A percentile compares a stretch with the other conserved stretches of the same genome.
Conservation (phyloP, 2,888 invertebrate species). For the Clitarchus hookeri region DNA sequence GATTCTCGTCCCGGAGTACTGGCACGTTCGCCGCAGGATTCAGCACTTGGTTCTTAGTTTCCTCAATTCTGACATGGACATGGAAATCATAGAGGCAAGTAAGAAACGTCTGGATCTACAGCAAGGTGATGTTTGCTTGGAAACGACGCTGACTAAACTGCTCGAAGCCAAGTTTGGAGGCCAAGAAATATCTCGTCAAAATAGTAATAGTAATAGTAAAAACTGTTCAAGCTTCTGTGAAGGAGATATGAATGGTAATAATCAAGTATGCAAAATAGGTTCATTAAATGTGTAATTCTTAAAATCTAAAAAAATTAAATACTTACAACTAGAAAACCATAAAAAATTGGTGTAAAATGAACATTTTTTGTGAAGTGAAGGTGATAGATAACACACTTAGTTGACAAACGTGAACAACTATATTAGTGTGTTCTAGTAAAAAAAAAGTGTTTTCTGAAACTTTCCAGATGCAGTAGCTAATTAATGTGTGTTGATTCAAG, state of each 20-base stretch:
- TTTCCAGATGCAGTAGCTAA: no score
- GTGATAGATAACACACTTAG: no score
- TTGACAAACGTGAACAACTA: no score
- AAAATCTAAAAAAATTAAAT: no score
- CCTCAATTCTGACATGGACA: slow-evolving; percentile 10
- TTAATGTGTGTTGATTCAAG: no score
- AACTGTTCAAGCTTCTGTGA: slow-evolving; percentile 4
- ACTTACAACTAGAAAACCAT: no score
- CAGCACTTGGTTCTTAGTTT: not conserved
- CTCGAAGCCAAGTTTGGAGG: not conserved
- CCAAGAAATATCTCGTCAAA: not conserved
- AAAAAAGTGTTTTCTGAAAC: no score
- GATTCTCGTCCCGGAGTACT: not conserved
- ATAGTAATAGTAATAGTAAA: not conserved
- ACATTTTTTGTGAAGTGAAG: no score
- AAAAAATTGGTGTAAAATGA: no score
- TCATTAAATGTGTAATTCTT: no score
- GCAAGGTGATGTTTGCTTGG: not conserved
- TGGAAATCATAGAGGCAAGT: not conserved
- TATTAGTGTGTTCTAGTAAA: no score
- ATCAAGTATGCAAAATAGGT: not conserved
- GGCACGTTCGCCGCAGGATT: not conserved
- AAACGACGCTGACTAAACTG: not conserved
- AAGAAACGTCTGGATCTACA: not conserved
- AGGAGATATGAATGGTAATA: not conserved